phyloP scores from a whole-genome alignment of 2,888 invertebrate genomes.

The Apoderus coryli region DNA sequence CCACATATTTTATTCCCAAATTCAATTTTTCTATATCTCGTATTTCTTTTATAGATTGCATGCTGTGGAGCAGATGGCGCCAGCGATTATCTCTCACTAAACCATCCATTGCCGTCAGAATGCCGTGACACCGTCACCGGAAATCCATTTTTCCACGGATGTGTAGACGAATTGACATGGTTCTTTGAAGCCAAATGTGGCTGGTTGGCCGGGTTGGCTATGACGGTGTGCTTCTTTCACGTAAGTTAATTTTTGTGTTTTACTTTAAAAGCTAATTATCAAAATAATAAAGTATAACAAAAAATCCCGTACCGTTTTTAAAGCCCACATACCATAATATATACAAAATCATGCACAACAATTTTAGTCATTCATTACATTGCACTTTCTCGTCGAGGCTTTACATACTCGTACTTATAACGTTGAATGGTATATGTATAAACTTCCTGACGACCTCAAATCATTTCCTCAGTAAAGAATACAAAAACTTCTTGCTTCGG shows the following conservation, averaged over 20 bases:
- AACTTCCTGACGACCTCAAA: too few species aligned
- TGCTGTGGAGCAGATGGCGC: conserved; percentile 84
- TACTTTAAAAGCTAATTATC: conserved; percentile 1
- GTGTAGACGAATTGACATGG: conserved; percentile 79
- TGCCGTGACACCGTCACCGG: conserved; percentile 81
- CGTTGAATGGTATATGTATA: too few species aligned
- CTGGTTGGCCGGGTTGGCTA: conserved; percentile 69
- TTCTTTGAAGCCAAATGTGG: conserved; percentile 70
- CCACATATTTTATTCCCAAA: too few species aligned
- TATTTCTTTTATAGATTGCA: conserved; percentile 47
- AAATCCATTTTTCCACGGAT: conserved; percentile 78
- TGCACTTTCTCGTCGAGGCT: too few species aligned
- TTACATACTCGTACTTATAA: too few species aligned
- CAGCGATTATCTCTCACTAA: conserved; percentile 61
- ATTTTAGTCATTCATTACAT: too few species aligned
- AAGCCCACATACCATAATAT: too few species aligned
- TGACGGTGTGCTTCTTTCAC: conserved; percentile 61
- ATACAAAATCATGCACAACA: too few species aligned
- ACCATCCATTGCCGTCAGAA: conserved; percentile 67
- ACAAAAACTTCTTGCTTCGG: too few species aligned
- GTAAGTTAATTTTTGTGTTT: conserved; percentile 50
- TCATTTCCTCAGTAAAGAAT: too few species aligned
- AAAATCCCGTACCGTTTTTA: too few species aligned
- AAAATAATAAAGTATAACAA: conserved; percentile 2
- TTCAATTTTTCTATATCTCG: too few species aligned